A percentile compares a stretch with the other conserved stretches of the same genome.
These are phyloP conservation scores for Callyntrura sp. DNA, from an alignment of 2,888 invertebrate genomes.

Conservation along the genomic window DNA sequence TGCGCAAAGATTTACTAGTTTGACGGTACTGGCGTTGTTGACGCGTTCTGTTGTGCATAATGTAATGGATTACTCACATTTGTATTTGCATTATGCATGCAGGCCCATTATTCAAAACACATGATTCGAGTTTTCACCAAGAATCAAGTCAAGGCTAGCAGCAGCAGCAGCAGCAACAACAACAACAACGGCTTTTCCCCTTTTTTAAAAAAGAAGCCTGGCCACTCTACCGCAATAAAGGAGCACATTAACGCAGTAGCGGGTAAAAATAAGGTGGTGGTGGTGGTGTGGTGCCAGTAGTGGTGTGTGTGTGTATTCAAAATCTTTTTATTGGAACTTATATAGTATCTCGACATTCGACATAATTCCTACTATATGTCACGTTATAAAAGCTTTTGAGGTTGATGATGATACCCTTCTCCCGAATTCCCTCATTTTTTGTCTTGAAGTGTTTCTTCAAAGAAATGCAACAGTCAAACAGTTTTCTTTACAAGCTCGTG, in stretches of 20 bases:
- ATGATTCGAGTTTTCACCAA: constrained; percentile 71
- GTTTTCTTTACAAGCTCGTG: constrained; percentile 53
- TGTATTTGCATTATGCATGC: constrained; percentile 59
- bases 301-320: background rate
- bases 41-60: constrained; percentile 51
- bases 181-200: background rate
- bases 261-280: background rate
- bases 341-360: background rate
- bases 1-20: constrained; percentile 26
- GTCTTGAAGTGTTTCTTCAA: background rate
- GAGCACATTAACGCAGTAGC: constrained; percentile 1
- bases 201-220: background rate
- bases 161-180: background rate
- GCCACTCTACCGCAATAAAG: background rate
- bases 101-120: constrained; percentile 66
- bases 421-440: constrained; percentile 27
- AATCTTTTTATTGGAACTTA: constrained; percentile 35
- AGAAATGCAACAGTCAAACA: background rate
- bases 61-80: constrained; percentile 54
- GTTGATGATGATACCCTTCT: constrained; percentile 19
- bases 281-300: background rate
- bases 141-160: background rate
- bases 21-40: constrained; percentile 37
- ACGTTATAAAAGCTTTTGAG: background rate
- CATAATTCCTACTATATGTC: background rate